Conservation (phyloP, 1,140 invertebrate genomes). For the Proales similis region DNA sequence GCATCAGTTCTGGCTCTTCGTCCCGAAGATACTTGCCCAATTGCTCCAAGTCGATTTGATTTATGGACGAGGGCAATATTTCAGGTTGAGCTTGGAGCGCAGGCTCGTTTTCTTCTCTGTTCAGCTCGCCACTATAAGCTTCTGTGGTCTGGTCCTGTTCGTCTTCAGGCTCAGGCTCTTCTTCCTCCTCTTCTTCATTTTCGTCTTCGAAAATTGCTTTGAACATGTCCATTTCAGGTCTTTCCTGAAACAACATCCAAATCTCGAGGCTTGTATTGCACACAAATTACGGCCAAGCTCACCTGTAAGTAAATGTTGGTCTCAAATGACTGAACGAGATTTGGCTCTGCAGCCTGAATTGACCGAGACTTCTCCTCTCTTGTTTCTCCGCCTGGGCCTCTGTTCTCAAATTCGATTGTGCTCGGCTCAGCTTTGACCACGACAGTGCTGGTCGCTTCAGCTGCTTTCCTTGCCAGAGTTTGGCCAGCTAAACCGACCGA, state of each 20-base stretch:
- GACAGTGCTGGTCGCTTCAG: neutral
- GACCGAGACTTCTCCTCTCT: neutral
- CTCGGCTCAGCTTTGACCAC: neutral
- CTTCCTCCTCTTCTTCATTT: slow-evolving; percentile 55
- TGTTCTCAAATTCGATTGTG: slow-evolving; percentile 16
- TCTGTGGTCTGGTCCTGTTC: neutral
- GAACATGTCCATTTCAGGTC: slow-evolving; percentile 56
- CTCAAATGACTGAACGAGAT: neutral
- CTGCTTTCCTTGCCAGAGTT: neutral
- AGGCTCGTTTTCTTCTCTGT: slow-evolving; percentile 27
- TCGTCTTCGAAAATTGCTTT: slow-evolving; percentile 57
- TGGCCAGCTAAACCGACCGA: slow-evolving; percentile 4
- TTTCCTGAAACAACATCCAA: slow-evolving; percentile 40
- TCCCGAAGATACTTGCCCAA: neutral
- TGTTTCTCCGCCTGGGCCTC: neutral
- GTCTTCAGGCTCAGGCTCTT: neutral
- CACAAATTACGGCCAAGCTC: neutral
- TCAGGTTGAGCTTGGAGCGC: neutral
- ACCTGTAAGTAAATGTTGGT: slow-evolving; percentile 27
- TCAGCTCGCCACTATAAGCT: neutral
- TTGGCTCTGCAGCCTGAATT: neutral
- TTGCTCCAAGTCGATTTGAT: slow-evolving; percentile 6
- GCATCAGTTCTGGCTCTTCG: slow-evolving; percentile 8
- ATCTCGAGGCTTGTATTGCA: neutral
- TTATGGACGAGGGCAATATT: neutral